Evolutionary conservation across 1,140 invertebrate species (phyloP), one percentile per base, ranked within the genome.

Genomic region (Halyomorpha halys): DNA sequence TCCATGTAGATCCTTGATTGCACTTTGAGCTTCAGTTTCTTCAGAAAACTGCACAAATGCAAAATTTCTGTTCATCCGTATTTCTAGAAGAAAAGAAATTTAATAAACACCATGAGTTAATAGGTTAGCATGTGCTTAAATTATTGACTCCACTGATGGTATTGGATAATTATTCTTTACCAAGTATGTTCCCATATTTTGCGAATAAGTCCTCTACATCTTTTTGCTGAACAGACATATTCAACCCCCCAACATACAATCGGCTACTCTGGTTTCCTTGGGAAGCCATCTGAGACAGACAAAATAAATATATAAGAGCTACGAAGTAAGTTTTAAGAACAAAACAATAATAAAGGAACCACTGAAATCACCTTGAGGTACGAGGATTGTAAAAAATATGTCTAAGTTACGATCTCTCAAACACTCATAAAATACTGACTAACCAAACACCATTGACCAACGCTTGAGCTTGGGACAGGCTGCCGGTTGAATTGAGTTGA

Each of bases 41-140:
- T 79, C 78, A 59, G 86, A 85, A 77, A 85, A 93, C 70, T 94
- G 90, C 8, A 93, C 83, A 75, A 93, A 94, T 45, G 86, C 90
- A 78, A 90, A 93, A 25, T 87, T 84, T 69, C 83, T 81, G 68
- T 89, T 86, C 19, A 88, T 76, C 14, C 85, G 73, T 3, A 89
- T 80, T 5, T 86, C 89, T 71, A 84, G 70, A 66, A 88, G 23
- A 67, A 68, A 66, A 64, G 64, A 66, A 62, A 54, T 30, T 56
- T 1, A 25, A 27, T 6, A 23, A 56, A 56, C 34, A 39, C 34
- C 34, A 39, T 39, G 4, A 39, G 5, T 62, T 15, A 60, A n/a
- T 21, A 30, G 19, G 6, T 9, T 39, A 19, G 16, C 13, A 64
- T 27, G 19, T 34, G n/a, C 16, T 23, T 4, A 15, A 30, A 56